Evolutionary conservation across 2,113 vertebrate genomes (phyloP), one percentile per base, ranked within the genome.

Genomic region (Cavia aperea): DNA sequence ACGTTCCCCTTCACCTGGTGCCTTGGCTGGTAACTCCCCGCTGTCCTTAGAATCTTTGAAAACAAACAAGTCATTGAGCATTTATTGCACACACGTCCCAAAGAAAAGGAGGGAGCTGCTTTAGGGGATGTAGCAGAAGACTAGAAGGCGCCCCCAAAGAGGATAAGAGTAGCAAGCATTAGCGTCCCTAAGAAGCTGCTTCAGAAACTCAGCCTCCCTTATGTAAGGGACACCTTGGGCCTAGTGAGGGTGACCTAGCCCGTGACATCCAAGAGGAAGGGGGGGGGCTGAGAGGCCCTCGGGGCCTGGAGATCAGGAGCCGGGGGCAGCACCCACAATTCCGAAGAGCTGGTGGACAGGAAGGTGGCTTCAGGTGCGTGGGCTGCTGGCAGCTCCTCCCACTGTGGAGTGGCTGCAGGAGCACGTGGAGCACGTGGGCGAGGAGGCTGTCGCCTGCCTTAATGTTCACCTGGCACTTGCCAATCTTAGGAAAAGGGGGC

Each of bases 31-130:
- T 6, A 9, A 54, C 19, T 1, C 7, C 2, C 21, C 14, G 11
- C 1, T 4, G 4, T 29, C 1, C 24, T 75, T 19, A 36, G 73
- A 7, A 8, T 21, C 8, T 16, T 23, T 1, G 1, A 16, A 23
- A 88, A 33, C 43, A 31, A 88, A 63, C 63, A 6, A 2, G 0
- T 16, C 26, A 86, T 39, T 65, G 60, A 81, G 70, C 15, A 39
- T 91, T 21, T 89, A 88, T 8, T 93, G 79, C 18, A 81, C 29
- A 4, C 1, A 0, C 19, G 84, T 93, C 3, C 23, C 9, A 15
- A 36, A 21, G 1, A 49, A 92, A 77, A 86, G 78, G 11, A 43
- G 43, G 24, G 60, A 29, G 7, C 73, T 13, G 13, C 68, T 24
- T 56, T 87, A 26, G 5, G 26, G 29, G 43, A 73, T 60, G 3